Evolutionary conservation across 2,888 invertebrate species (phyloP).

Genomic region (Idaea dimidiata): DNA sequence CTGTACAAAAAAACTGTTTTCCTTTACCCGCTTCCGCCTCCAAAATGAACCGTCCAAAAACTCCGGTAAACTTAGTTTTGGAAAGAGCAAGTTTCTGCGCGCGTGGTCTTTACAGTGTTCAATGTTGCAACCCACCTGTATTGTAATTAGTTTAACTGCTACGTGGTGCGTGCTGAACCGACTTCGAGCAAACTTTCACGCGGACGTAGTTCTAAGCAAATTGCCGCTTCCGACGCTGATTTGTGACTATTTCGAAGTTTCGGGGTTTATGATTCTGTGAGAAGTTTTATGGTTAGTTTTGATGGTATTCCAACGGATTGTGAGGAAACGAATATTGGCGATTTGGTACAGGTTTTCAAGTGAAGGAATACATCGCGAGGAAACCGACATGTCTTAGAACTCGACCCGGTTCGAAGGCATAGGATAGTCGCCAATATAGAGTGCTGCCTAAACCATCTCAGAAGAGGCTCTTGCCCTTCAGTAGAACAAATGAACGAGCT

Average conservation of each 20-base stretch:
- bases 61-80: constrained; percentile 48
- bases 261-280: background rate
- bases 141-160: constrained; percentile 72
- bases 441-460: too few species aligned
- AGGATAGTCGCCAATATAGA: too few species aligned
- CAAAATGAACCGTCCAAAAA: constrained; percentile 31
- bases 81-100: constrained; percentile 57
- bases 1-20: background rate
- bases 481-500: too few species aligned
- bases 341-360: too few species aligned
- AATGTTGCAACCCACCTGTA: constrained; percentile 68
- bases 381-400: too few species aligned
- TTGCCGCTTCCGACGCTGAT: background rate
- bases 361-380: too few species aligned
- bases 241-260: background rate
- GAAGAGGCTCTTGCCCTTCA: too few species aligned
- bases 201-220: background rate
- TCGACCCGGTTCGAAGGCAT: too few species aligned
- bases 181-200: constrained; percentile 12
- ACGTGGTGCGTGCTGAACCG: constrained; percentile 37
- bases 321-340: too few species aligned
- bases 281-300: background rate
- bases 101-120: constrained; percentile 62
- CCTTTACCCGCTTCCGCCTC: constrained; percentile 23
- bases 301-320: too few species aligned